These are phyloP conservation scores for Helicoverpa zea DNA, from an alignment of 1,140 invertebrate species.

Conservation along the genomic window DNA sequence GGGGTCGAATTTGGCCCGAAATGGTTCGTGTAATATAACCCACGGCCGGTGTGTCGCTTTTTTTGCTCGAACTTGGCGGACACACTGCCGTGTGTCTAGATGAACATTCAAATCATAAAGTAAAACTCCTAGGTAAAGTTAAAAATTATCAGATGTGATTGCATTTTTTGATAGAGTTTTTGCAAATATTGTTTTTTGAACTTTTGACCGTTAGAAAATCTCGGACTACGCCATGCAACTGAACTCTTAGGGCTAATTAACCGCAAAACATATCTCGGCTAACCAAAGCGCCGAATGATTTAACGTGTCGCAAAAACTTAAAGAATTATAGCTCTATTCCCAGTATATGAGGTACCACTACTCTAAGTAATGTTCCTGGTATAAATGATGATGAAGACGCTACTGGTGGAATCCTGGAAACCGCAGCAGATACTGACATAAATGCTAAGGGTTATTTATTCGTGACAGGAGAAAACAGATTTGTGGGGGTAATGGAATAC, in stretches of 20 bases:
- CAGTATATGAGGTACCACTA: constrained; percentile 48
- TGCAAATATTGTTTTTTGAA: no score
- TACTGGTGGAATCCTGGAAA: constrained; percentile 23
- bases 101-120: no score
- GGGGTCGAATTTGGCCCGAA: no score
- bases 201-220: no score
- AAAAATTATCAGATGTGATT: no score
- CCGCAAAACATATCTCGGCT: constrained; percentile 66
- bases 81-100: no score
- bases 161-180: no score
- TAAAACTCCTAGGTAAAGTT: no score
- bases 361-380: background rate
- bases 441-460: constrained; percentile 24
- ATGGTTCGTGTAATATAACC: no score
- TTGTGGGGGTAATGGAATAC: background rate
- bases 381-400: constrained; percentile 18
- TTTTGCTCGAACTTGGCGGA: no score
- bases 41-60: no score
- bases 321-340: constrained; percentile 74
- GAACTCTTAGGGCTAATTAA: constrained; percentile 76
- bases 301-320: constrained; percentile 76
- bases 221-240: no score
- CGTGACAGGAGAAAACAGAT: background rate
- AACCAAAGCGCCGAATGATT: constrained; percentile 77
- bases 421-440: constrained; percentile 22